Evolutionary conservation across 2,888 invertebrate species (phyloP), one percentile per base, ranked within the genome.

Genomic region (Trachelus iudaicus): DNA sequence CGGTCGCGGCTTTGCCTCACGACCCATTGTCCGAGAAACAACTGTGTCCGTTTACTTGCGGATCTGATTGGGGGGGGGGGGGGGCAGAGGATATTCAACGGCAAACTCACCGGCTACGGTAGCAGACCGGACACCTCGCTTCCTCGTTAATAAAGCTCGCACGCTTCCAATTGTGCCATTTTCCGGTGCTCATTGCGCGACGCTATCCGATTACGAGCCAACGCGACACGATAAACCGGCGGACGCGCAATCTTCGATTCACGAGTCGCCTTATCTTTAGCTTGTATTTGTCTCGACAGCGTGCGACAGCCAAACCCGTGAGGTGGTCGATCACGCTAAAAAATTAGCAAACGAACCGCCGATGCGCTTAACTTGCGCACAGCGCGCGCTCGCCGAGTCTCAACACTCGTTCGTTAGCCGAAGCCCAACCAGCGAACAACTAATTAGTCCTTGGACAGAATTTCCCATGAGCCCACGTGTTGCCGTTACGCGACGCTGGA

Each of bases 251-350:
- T 34, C 13, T 4, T 79, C 75, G 71, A 75, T 79, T 34, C 77
- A 78, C 81, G 80, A 82, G 79, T 83, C 79, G 80, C 84, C 86
- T 87, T 87, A 87, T 87, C 87, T 83, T 76, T 77, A 76, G 78
- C 79, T 83, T 40, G 40, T 85, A 84, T 84, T 84, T 83, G 80
- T 83, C 80, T 80, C 85, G 87, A 87, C 86, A 85, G 82, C 83
- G 81, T 81, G 83, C 83, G 82, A 81, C 80, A 81, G 79, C 81
- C 80, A 6, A 40, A 40, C 1, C 40, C 15, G 40, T 40, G 15
- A 40, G 84, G 81, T 84, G 83, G 82, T 83, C 84, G 86, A 86
- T 87, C 87, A 86, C 87, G 83, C 83, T 82, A 86, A 87, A 87
- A 85, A 87, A 87, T 87, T 87, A 87, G 86, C 83, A 40, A 40